Conservation (phyloP, 2,113 vertebrate genomes). For the Equus quagga region DNA sequence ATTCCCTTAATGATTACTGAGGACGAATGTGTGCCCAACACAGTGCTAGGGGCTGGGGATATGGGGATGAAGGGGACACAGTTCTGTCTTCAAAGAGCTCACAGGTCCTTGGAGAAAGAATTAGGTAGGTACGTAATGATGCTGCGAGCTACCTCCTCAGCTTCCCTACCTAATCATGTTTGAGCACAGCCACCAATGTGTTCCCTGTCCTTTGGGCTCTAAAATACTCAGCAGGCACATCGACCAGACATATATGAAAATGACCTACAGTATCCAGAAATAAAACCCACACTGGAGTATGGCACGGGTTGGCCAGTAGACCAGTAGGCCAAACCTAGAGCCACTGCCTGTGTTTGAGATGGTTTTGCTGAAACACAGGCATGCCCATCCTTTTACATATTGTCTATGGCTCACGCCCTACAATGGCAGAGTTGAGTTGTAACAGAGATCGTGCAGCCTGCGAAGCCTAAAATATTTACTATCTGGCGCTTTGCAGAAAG, state of each 20-base stretch:
- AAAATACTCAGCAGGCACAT: background rate
- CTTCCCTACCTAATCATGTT: background rate
- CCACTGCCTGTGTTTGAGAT: background rate
- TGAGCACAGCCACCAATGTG: background rate
- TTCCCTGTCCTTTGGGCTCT: background rate
- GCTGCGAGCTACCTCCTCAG: background rate
- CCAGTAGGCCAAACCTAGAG: background rate
- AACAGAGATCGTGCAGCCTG: fast-evolving
- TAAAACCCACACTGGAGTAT: background rate
- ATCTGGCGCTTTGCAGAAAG: background rate
- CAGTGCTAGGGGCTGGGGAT: background rate
- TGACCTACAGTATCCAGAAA: background rate
- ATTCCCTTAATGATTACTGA: background rate
- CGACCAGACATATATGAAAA: background rate
- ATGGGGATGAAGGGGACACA: too few species aligned
- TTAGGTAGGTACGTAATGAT: background rate
- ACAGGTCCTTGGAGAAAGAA: background rate
- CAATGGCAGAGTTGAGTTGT: background rate
- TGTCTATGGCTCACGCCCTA: fast-evolving
- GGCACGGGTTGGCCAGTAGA: fast-evolving
- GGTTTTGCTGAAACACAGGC: background rate
- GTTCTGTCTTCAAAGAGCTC: background rate
- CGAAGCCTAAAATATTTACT: background rate
- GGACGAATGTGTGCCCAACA: background rate
- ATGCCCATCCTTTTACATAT: fast-evolving